Evolutionary conservation across 53 echinoderm and acorn worm species (phyloP), one percentile per base, ranked within the genome.

Genomic region (Crossaster papposus): DNA sequence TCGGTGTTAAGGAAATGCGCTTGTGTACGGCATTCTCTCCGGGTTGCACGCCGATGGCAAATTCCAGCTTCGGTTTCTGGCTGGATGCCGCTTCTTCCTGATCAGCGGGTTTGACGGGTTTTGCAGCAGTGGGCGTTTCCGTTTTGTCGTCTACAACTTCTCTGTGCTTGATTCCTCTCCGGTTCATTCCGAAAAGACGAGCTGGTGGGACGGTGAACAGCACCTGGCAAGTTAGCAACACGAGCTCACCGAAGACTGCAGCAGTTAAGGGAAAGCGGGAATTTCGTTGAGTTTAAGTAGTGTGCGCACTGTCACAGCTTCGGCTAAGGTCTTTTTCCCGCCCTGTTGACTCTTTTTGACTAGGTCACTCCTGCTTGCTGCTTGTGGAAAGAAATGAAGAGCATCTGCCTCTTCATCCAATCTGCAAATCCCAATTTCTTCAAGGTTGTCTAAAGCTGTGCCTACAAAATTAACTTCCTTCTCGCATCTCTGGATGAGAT

Each of bases 81-180:
- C 44, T 30, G 24, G 11, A 14, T 31, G 35, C 37, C 13, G 76
- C 8, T 50, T 78, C 8, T 50, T 78, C 51, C 0, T 44, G 44
- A 44, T 44, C 44, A 44, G 44, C 5, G 38, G 38, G 38, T 38
- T 38, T 44, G 44, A 38, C 44, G 9, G 44, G 6, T 44, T 44
- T 9, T 44, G 44, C 44, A 44, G 44, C 44, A 44, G 44, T 44
- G 44, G 44, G 2, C 9, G 34, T 36, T 50, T 78, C 78, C n/a
- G 23, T n/a, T 1, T 65, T 58, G 2, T 82, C 44, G 9, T 44
- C 38, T 65, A 14, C 13, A 34, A 65, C 82, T 68, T 65, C 36
- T 37, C 51, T 35, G 82, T 82, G 65, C 82, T 82, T 82, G 63
- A 82, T 64, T 22, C 44, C 68, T 50, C 64, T 82, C 65, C 36